A percentile compares a stretch with the other conserved stretches of the same genome.
Conservation (phyloP, 2,113 vertebrate genomes). For the cattle (Bos taurus) region ARS-UCD2.0 NC_037357.1:113434501-113435000, state of each 20-base stretch:
- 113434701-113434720: not conserved
- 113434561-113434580: not conserved
- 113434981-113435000: too few species aligned
- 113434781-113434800: too few species aligned
- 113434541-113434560: not conserved
- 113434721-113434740: fast-evolving
- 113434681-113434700: not conserved
- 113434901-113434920: too few species aligned
- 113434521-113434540: not conserved
- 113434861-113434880: not conserved
- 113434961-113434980: too few species aligned
- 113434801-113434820: too few species aligned
- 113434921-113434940: too few species aligned
- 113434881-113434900: too few species aligned
- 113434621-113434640: not conserved
- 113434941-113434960: too few species aligned
- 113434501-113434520: not conserved
- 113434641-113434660: not conserved
- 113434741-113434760: not conserved
- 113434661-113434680: not conserved
- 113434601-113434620: not conserved
- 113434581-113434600: not conserved
- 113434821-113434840: not conserved
- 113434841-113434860: not conserved
- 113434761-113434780: not conserved